Conservation (phyloP, 2,888 invertebrate genomes). For the Camponotus fellah region DNA sequence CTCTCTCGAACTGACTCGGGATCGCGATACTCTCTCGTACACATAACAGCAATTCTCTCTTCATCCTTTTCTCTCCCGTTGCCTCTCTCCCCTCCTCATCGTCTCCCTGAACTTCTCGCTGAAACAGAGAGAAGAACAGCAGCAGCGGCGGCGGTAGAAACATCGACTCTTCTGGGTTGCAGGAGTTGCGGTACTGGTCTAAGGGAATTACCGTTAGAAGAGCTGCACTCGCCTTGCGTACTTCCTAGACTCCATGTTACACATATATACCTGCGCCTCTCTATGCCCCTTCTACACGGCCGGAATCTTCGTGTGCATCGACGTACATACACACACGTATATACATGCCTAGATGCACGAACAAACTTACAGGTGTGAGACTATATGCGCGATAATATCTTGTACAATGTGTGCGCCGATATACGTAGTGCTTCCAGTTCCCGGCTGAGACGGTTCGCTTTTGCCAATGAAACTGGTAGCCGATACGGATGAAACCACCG, state of each 20-base stretch:
- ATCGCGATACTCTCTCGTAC: slow-evolving; percentile 69
- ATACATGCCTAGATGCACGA: background rate
- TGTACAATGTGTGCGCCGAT: slow-evolving; percentile 34
- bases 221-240: slow-evolving; percentile 82
- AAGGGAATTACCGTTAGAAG: slow-evolving; percentile 85
- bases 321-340: background rate
- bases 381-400: slow-evolving; percentile 21
- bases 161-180: slow-evolving; percentile 77
- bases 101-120: slow-evolving; percentile 53
- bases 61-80: background rate
- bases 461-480: slow-evolving; percentile 39
- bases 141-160: slow-evolving; percentile 66
- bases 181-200: slow-evolving; percentile 84
- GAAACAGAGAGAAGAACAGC: slow-evolving; percentile 69
- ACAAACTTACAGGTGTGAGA: background rate
- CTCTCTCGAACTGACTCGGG: slow-evolving; percentile 72
- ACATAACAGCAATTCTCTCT: slow-evolving; percentile 21
- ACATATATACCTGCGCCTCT: slow-evolving; percentile 60
- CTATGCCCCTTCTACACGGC: slow-evolving; percentile 46
- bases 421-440: slow-evolving; percentile 46
- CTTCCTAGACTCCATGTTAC: slow-evolving; percentile 78
- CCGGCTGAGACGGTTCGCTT: slow-evolving; percentile 37
- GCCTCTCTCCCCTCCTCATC: background rate
- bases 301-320: slow-evolving; percentile 17
- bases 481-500: slow-evolving; percentile 18